Percentiles rank a stretch among this genome's conserved stretches.
Evolutionary conservation across 2,888 invertebrate species (phyloP).

Genomic region (Deilephila porcellus): DNA sequence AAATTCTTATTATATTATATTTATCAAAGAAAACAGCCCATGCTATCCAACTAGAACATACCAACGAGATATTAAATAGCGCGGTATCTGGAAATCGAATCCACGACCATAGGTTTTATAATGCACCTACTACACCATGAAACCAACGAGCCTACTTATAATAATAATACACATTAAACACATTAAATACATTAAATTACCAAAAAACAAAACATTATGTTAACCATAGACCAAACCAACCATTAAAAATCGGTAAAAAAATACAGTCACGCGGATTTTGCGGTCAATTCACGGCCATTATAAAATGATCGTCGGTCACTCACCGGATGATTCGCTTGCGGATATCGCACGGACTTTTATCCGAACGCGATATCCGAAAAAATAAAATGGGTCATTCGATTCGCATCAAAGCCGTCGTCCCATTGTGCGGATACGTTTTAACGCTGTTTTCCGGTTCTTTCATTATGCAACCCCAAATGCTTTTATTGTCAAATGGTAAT

Average conservation of each 20-base stretch:
- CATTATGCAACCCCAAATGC: background rate
- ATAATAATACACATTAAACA: no score
- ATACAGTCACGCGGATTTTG: background rate
- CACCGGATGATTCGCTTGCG: background rate
- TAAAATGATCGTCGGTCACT: background rate
- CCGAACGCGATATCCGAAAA: background rate
- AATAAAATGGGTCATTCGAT: constrained; percentile 15
- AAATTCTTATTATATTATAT: no score
- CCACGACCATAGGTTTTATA: no score
- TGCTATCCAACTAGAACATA: no score
- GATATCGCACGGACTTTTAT: background rate
- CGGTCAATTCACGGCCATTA: background rate
- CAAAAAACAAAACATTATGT: no score
- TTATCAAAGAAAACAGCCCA: no score
- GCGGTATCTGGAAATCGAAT: no score
- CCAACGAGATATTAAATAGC: no score
- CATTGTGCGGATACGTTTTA: background rate
- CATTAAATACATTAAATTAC: no score
- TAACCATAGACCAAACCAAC: no score
- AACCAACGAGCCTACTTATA: no score
- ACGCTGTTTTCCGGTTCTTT: background rate
- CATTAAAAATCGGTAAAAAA: background rate
- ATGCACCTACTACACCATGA: no score
- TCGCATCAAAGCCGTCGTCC: background rate
- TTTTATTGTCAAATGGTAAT: constrained; percentile 8